These are phyloP conservation scores for Simalia tracyae DNA, from an alignment of 2,797 vertebrate species.

Conservation along the genomic window DNA sequence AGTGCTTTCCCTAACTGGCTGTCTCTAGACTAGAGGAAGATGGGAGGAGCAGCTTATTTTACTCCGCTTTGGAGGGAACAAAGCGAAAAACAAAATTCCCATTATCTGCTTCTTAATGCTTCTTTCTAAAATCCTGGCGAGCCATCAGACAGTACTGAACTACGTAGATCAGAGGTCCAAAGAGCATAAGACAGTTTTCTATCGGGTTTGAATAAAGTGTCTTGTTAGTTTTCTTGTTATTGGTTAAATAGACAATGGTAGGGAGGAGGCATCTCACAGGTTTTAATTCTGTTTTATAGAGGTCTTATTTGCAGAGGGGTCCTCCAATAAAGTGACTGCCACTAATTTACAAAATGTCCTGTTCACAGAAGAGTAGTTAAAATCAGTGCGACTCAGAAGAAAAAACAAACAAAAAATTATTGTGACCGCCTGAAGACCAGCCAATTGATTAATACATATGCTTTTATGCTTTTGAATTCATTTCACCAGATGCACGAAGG, in stretches of 20 bases:
- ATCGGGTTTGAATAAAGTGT: background rate
- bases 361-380: background rate
- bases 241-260: constrained; percentile 8
- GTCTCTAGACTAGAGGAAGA: background rate
- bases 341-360: background rate
- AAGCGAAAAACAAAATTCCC: background rate
- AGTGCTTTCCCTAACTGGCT: background rate
- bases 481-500: background rate
- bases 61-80: background rate
- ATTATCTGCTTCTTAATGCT: background rate
- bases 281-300: background rate
- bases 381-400: background rate
- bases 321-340: background rate
- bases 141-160: background rate
- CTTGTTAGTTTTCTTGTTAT: background rate
- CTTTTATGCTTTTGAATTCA: background rate
- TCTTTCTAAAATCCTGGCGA: background rate
- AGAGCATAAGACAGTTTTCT: background rate
- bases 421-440: background rate
- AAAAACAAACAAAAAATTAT: background rate
- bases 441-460: background rate
- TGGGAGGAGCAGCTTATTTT: background rate
- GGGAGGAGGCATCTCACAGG: constrained; percentile 4
- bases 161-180: background rate
- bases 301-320: background rate